Evolutionary conservation across 2,113 vertebrate species (phyloP).

Genomic region (Channa maculata): DNA sequence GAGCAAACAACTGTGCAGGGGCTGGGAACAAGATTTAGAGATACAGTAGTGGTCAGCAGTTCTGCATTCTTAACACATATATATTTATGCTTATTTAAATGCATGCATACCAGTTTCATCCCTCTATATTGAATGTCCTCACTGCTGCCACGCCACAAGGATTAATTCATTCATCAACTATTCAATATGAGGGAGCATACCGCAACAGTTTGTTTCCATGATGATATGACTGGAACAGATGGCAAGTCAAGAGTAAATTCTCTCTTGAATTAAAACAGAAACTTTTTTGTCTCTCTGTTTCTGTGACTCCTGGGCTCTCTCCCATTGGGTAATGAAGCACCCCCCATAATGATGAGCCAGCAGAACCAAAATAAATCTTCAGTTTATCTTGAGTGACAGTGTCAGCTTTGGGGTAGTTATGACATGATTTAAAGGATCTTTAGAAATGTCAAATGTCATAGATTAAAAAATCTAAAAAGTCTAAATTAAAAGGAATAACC

Average conservation of each 20-base stretch:
- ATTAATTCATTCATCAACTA: neutral
- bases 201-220: conserved; percentile 2
- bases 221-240: conserved; percentile 18
- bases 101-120: conserved; percentile 4
- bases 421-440: neutral
- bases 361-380: conserved; percentile 48
- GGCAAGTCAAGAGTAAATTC: conserved; percentile 17
- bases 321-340: conserved; percentile 36
- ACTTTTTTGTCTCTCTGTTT: conserved; percentile 13
- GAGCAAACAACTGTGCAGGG: conserved; percentile 73
- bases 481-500: neutral
- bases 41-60: conserved; percentile 3
- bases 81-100: conserved; percentile 2
- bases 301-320: conserved; percentile 15
- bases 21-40: conserved; percentile 30
- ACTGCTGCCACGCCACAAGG: neutral
- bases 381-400: conserved; percentile 20
- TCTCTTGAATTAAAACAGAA: conserved; percentile 36
- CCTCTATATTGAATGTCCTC: neutral
- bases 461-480: neutral
- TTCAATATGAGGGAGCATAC: neutral
- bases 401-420: conserved; percentile 15
- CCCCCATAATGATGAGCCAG: conserved; percentile 48
- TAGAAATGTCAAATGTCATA: neutral
- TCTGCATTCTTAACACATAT: neutral